Conservation (phyloP, 2,113 vertebrate genomes). For the Zosterops hypoxanthus region DNA sequence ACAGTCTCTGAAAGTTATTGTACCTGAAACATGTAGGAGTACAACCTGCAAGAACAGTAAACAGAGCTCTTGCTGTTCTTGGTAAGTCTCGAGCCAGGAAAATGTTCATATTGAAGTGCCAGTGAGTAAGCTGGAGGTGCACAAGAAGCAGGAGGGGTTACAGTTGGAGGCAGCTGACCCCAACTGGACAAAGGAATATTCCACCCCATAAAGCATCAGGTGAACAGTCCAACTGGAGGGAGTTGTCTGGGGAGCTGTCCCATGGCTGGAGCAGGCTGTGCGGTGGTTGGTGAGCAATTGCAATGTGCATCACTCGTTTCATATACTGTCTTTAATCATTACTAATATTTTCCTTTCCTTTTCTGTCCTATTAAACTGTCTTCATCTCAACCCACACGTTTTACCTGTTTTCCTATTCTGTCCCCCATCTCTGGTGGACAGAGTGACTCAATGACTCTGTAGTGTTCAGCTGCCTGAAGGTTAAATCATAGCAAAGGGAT, state of each 20-base stretch:
- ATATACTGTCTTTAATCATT: neutral
- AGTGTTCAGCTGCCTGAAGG: neutral
- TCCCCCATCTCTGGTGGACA: neutral
- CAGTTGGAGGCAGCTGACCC: neutral
- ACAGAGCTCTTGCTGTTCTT: neutral
- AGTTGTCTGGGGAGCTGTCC: neutral
- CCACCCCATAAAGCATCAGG: neutral
- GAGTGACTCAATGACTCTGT: neutral
- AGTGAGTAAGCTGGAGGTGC: neutral
- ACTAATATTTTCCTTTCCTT: neutral
- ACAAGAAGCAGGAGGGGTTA: neutral
- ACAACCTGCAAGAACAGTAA: neutral
- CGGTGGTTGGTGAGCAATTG: neutral
- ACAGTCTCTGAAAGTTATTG: neutral
- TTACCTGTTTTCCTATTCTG: neutral
- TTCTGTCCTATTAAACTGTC: neutral
- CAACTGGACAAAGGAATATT: neutral
- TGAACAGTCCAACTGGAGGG: accelerated
- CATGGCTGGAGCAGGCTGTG: neutral
- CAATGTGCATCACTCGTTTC: neutral
- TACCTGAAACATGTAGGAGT: neutral
- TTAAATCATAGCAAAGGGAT: neutral
- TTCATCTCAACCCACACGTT: accelerated
- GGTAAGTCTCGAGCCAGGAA: neutral
- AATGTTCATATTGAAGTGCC: neutral